phyloP scores from a whole-genome alignment of 2,113 vertebrate species.

The Butorides virescens region DNA sequence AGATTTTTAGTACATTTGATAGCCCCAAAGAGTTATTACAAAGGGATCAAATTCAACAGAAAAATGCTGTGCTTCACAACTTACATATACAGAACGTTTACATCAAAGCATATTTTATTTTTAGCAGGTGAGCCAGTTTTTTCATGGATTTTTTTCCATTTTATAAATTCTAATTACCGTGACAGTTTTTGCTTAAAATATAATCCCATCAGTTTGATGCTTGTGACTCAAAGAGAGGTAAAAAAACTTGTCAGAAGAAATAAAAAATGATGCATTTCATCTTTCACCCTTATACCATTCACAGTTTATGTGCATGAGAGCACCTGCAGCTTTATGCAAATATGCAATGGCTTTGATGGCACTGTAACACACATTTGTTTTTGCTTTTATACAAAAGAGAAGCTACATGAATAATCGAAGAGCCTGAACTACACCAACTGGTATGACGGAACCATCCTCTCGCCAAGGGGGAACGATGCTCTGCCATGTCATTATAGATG shows the following conservation, averaged over 20 bases:
- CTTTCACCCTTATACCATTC: neutral
- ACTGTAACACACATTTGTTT: neutral
- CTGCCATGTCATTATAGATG: neutral
- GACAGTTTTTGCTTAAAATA: neutral
- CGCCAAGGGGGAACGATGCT: neutral
- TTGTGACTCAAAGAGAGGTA: neutral
- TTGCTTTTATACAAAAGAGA: neutral
- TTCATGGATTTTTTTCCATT: neutral
- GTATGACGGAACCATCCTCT: neutral
- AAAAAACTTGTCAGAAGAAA: neutral
- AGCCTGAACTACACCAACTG: fast-evolving
- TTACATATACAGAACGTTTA: neutral
- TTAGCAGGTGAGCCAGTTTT: neutral
- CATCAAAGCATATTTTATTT: neutral
- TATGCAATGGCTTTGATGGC: neutral
- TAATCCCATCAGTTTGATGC: neutral
- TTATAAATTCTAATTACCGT: neutral
- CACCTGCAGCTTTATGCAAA: conserved; percentile 14
- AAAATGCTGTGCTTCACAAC: neutral
- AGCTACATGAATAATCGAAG: neutral
- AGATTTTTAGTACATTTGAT: neutral
- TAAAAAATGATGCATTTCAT: neutral
- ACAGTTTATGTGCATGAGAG: neutral
- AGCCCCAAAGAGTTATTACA: neutral
- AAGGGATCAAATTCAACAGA: neutral